Base-by-base conservation (phyloP, 2,113 vertebrate species). In the Dromiciops gliroides region DNA sequence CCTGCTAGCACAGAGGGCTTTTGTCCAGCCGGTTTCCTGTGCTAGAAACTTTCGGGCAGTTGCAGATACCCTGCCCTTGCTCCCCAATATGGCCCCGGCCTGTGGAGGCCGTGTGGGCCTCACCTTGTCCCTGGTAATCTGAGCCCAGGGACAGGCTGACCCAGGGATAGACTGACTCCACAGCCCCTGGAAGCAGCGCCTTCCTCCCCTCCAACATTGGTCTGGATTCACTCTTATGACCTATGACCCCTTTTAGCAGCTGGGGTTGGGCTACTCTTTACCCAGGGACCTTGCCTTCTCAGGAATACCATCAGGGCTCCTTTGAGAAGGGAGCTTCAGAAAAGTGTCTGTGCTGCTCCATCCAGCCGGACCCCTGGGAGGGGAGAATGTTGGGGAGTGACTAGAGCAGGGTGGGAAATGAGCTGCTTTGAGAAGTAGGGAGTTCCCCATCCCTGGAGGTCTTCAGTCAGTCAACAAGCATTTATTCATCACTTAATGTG, bases 11-110 rank as follows among this genome's bases (percentile, higher is more conserved):
- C 98, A 99, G 98, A 98, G 97, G 92, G 98, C 98, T 98, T 99
- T 98, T 98, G 98, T 99, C 98, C 98, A 37, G 31, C 92, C 96
- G 0, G 0, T 96, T 98, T 99, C 98, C 98, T 98, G 98, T 98
- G 97, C 97, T 97, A 97, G 94, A 98, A 98, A 98, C 97, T 97
- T 50, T 92, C 96, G 8, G 94, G 37, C 14, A 98, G 95, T 98
- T 97, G 97, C 97, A 98, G 98, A 98, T 97, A 98, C 96, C 95
- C 94, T 96, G 92, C 95, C 56, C 93, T 92, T 91, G 97, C 92
- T 25, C 26, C 0, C 97, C 96, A 97, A 93, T 0, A 0, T n/a
- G 94, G 60, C 97, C 97, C 96, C 95, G 92, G 96, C 95, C 92
- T 31, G 1, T 7, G 53, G 60, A 67, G 0, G 25, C 96, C 95